A percentile compares a stretch with the other conserved stretches of the same genome.
Evolutionary conservation across 2,888 invertebrate species (phyloP).

Genomic region (Chrysopilus asiliformis): DNA sequence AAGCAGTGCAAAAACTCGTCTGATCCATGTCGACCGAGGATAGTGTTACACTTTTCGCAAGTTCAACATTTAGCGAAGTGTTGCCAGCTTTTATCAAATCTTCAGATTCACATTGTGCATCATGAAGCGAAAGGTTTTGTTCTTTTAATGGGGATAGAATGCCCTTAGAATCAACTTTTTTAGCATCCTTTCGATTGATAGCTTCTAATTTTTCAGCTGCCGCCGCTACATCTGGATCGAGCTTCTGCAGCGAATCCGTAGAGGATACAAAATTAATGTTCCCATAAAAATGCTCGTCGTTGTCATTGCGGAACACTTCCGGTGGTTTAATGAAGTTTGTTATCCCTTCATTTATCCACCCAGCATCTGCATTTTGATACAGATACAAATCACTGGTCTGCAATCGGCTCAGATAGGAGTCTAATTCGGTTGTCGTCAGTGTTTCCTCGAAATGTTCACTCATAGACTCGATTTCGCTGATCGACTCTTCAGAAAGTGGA

Average conservation of each 20-base stretch:
- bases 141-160: constrained; percentile 17
- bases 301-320: constrained; percentile 31
- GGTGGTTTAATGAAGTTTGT: constrained; percentile 34
- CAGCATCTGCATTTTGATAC: constrained; percentile 23
- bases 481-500: constrained; percentile 61
- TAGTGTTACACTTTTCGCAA: constrained; percentile 20
- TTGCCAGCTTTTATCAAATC: constrained; percentile 15
- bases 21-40: constrained; percentile 19
- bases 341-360: constrained; percentile 22
- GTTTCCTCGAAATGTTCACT: constrained; percentile 42
- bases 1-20: constrained; percentile 18
- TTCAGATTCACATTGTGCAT: constrained; percentile 17
- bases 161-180: not conserved
- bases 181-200: not conserved
- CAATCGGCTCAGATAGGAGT: constrained; percentile 52
- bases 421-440: constrained; percentile 46
- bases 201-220: not conserved
- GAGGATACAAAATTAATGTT: constrained; percentile 34
- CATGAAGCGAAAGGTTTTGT: constrained; percentile 17
- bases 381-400: constrained; percentile 40
- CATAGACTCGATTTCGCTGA: constrained; percentile 50
- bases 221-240: constrained; percentile 11
- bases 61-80: constrained; percentile 10
- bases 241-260: constrained; percentile 30
- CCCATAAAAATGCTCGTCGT: constrained; percentile 32